Evolutionary conservation across 1,140 invertebrate genomes (phyloP).

Genomic region (Cyclargus thomasi): DNA sequence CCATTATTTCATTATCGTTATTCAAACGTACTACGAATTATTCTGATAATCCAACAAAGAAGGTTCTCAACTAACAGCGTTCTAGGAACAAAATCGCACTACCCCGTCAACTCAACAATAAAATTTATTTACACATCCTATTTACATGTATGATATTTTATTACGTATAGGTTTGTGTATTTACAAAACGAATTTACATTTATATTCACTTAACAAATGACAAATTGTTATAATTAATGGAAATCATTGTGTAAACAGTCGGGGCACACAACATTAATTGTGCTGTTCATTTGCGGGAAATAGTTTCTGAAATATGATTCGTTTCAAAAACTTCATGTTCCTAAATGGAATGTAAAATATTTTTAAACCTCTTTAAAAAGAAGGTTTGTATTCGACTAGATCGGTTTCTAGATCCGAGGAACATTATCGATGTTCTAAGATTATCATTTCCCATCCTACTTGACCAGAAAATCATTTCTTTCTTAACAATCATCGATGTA

Average conservation of each 20-base stretch:
- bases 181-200: constrained; percentile 16
- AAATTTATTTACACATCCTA: constrained; percentile 9
- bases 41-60: constrained; percentile 8
- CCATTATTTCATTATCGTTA: too few species aligned
- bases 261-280: background rate
- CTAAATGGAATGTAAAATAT: background rate
- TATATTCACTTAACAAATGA: constrained; percentile 16
- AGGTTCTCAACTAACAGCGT: constrained; percentile 1
- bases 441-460: too few species aligned
- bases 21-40: too few species aligned
- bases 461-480: too few species aligned
- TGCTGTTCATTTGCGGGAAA: background rate
- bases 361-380: too few species aligned
- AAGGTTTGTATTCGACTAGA: too few species aligned
- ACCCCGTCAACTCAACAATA: background rate
- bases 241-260: background rate
- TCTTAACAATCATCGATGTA: too few species aligned
- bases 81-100: constrained; percentile 12
- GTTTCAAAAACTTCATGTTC: background rate
- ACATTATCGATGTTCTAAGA: too few species aligned
- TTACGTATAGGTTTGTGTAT: constrained; percentile 14
- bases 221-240: constrained; percentile 11
- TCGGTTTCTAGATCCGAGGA: too few species aligned
- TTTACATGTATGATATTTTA: constrained; percentile 14
- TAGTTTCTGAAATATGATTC: background rate